Evolutionary conservation across 1,140 invertebrate species (phyloP), one percentile per base, ranked within the genome.

Genomic region (Portunus trituberculatus): DNA sequence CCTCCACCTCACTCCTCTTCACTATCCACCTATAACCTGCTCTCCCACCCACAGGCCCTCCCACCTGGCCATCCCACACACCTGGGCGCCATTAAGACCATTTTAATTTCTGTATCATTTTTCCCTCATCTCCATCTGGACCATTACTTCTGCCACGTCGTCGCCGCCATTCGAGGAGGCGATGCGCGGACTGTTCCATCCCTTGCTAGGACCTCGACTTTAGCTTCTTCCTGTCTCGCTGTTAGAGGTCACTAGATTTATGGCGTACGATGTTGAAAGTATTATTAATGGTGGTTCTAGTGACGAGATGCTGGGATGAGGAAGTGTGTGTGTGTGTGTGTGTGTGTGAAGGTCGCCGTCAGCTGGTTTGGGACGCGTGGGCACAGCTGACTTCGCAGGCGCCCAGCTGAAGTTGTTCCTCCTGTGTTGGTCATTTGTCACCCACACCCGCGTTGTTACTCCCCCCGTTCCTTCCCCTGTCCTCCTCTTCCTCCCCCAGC

Each of bases 61-160:
- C 48, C 89, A n/a, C 3, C 48, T 12, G 4, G 31, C 39, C 25
- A 4, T 90, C 39, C 14, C 46, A 59, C n/a, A 52, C 46, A 52
- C 89, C 89, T 91, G 46, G 16, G 29, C 46, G 89, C 31, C 46
- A 59, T 91, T 91, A 90, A 90, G n/a, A 32, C 45, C 86, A 59
- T 91, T 59, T 91, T 32, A 52, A 12, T 91, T 59, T 59, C n/a
- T 59, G 46, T 91, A 28, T 59, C 59, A 29, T 59, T 52, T 59
- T 32, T 59, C 46, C 89, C 89, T 91, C 89, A 59, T 91, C 89
- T 91, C 46, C 46, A 91, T 91, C 89, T 46, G 6, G 45, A 48
- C 45, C 88, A 90, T 90, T 90, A 90, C 39, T 90, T 90, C 88
- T 90, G 88, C 45, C 88, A n/a, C 67, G 67, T 76, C 67, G 67